phyloP scores from a whole-genome alignment of 2,888 invertebrate genomes.

The Chalcosyrphus nemorum region DNA sequence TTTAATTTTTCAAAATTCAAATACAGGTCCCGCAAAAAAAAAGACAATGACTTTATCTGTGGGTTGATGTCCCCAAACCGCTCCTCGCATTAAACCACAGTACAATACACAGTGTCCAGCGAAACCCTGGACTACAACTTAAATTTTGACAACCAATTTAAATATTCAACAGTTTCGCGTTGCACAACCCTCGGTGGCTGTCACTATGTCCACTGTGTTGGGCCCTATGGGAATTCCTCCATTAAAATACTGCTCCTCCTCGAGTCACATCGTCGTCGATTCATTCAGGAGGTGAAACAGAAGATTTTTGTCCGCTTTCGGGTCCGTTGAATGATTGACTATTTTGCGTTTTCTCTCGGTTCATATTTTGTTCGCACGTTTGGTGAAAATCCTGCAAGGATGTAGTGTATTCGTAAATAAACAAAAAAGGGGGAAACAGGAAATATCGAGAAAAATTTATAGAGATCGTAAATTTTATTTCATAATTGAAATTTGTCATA shows the following conservation, averaged over 20 bases:
- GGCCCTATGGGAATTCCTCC: not conserved
- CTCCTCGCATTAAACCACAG: no score
- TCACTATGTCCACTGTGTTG: not conserved
- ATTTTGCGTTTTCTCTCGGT: constrained; percentile 3
- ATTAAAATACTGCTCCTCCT: not conserved
- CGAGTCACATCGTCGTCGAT: not conserved
- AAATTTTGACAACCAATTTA: constrained; percentile 19
- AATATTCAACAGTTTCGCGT: constrained; percentile 22
- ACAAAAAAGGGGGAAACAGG: not conserved
- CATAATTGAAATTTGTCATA: constrained; percentile 42
- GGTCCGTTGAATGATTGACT: not conserved
- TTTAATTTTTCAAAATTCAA: not conserved
- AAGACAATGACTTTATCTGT: not conserved
- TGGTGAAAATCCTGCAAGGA: constrained; percentile 1
- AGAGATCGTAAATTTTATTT: constrained; percentile 33
- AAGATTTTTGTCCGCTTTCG: not conserved
- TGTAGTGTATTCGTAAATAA: constrained; percentile 6
- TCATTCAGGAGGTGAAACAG: not conserved
- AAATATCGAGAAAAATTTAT: not conserved
- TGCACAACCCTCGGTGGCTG: not conserved
- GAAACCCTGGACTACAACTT: not conserved
- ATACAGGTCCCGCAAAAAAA: not conserved
- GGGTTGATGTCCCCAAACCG: not conserved
- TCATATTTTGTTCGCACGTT: not conserved
- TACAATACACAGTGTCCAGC: not conserved